These are phyloP conservation scores for Drosophila sordidula DNA, from an alignment of 2,888 invertebrate species.

Conservation along the genomic window DNA sequence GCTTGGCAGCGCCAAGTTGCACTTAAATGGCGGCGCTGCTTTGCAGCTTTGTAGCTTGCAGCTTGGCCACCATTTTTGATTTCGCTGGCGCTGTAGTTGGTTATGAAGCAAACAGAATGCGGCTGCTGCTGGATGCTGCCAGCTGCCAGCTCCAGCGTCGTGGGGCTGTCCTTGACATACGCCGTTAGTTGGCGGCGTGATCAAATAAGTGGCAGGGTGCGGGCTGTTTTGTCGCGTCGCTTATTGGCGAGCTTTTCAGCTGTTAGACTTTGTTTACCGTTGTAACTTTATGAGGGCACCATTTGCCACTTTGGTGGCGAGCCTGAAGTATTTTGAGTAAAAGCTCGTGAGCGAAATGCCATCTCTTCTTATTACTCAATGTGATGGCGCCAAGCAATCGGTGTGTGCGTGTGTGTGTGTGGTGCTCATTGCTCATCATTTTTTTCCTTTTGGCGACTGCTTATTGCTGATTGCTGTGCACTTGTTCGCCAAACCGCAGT, in stretches of 20 bases:
- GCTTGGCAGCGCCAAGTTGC: slow-evolving; percentile 15
- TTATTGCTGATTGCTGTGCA: slow-evolving; percentile 71
- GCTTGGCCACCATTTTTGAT: slow-evolving; percentile 75
- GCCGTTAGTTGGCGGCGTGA: slow-evolving; percentile 35
- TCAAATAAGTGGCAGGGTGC: slow-evolving; percentile 25
- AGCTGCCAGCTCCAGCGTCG: slow-evolving; percentile 13
- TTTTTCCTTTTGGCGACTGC: slow-evolving; percentile 19
- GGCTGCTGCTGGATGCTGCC: slow-evolving; percentile 58
- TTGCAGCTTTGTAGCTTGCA: slow-evolving; percentile 78
- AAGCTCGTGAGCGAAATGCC: too few species aligned
- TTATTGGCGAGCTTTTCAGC: slow-evolving; percentile 29
- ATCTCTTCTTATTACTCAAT: too few species aligned
- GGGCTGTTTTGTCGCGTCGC: not conserved
- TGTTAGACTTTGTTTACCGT: slow-evolving; percentile 20
- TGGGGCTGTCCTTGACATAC: slow-evolving; percentile 56
- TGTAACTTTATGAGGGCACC: slow-evolving; percentile 35
- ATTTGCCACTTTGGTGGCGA: too few species aligned
- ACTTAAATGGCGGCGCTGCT: slow-evolving; percentile 14
- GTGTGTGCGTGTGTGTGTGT: slow-evolving; percentile 13
- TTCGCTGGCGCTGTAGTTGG: slow-evolving; percentile 67
- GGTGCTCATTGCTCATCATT: slow-evolving; percentile 26
- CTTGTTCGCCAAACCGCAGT: slow-evolving; percentile 84
- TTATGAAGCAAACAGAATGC: slow-evolving; percentile 81
- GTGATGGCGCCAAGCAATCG: slow-evolving; percentile 15
- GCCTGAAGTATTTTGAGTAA: too few species aligned